Evolutionary conservation across 2,113 vertebrate species (phyloP).

Genomic region (Lontra canadensis): DNA sequence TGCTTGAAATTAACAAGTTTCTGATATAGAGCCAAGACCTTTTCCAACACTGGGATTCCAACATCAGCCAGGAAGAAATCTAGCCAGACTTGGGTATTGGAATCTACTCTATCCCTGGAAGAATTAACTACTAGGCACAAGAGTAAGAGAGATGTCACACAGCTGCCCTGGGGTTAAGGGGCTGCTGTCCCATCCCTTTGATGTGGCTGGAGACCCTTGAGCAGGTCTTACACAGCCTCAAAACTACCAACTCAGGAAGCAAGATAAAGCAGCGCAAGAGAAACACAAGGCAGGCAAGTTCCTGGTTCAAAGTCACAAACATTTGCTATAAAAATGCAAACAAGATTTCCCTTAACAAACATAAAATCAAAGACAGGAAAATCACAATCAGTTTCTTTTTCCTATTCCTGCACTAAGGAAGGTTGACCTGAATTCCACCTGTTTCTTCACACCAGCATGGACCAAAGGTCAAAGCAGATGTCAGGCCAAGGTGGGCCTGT

Average conservation of each 20-base stretch:
- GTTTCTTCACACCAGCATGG: neutral
- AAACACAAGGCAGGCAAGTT: slow-evolving; percentile 25
- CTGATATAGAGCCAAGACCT: neutral
- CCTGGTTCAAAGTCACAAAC: slow-evolving; percentile 60
- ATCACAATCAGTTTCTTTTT: slow-evolving; percentile 16
- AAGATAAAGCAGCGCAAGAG: slow-evolving; percentile 11
- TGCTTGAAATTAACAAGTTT: neutral
- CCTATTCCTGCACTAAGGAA: slow-evolving; percentile 25
- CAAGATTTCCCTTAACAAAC: slow-evolving; percentile 65
- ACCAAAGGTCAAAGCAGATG: neutral
- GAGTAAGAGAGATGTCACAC: neutral
- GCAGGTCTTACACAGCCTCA: neutral
- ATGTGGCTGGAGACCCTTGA: neutral
- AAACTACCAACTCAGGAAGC: slow-evolving; percentile 44
- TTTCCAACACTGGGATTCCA: neutral
- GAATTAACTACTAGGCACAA: neutral
- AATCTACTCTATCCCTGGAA: neutral
- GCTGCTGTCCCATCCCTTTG: neutral
- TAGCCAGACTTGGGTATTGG: neutral
- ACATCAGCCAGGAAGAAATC: neutral
- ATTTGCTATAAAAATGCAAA: slow-evolving; percentile 53
- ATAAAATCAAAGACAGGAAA: slow-evolving; percentile 69
- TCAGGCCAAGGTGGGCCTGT: neutral
- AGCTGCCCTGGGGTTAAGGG: neutral
- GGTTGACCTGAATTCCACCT: neutral